phyloP scores from a whole-genome alignment of 2,888 invertebrate genomes.

The Cheilosia vulpina region DNA sequence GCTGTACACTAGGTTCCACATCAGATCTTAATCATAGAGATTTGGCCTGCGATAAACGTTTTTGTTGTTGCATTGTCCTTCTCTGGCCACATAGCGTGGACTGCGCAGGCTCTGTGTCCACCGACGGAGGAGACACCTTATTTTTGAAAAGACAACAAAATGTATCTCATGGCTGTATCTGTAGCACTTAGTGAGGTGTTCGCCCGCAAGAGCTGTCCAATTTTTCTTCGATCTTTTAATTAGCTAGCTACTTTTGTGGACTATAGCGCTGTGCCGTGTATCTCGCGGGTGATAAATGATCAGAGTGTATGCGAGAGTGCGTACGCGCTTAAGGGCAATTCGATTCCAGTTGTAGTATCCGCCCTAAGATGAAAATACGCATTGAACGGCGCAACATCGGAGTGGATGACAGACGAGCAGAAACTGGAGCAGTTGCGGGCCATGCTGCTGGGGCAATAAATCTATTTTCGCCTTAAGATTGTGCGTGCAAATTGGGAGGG shows the following conservation, averaged over 20 bases:
- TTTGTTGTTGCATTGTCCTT: neutral
- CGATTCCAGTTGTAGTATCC: conserved; percentile 63
- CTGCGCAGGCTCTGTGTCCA: conserved; percentile 29
- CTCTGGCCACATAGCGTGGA: conserved; percentile 1
- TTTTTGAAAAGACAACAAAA: conserved; percentile 29
- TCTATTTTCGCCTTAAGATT: conserved; percentile 8
- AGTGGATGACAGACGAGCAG: conserved; percentile 29
- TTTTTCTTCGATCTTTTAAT: conserved; percentile 73
- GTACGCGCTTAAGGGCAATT: conserved; percentile 53
- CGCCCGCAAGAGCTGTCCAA: conserved; percentile 58
- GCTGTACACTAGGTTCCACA: conserved; percentile 46
- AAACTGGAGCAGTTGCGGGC: conserved; percentile 35
- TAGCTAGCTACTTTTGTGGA: conserved; percentile 70
- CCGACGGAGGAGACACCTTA: conserved; percentile 54
- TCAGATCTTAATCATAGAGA: conserved; percentile 65
- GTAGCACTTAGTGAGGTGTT: conserved; percentile 53
- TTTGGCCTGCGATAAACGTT: conserved; percentile 51
- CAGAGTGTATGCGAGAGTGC: conserved; percentile 23
- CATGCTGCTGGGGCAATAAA: conserved; percentile 43
- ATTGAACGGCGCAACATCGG: conserved; percentile 18
- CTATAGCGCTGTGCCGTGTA: conserved; percentile 10
- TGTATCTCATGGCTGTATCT: conserved; percentile 38
- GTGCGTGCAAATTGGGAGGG: conserved; percentile 28
- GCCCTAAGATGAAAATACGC: conserved; percentile 46
- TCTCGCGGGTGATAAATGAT: conserved; percentile 47